phyloP scores from a whole-genome alignment of 2,888 invertebrate genomes.

The Lasioglossum marginatum region DNA sequence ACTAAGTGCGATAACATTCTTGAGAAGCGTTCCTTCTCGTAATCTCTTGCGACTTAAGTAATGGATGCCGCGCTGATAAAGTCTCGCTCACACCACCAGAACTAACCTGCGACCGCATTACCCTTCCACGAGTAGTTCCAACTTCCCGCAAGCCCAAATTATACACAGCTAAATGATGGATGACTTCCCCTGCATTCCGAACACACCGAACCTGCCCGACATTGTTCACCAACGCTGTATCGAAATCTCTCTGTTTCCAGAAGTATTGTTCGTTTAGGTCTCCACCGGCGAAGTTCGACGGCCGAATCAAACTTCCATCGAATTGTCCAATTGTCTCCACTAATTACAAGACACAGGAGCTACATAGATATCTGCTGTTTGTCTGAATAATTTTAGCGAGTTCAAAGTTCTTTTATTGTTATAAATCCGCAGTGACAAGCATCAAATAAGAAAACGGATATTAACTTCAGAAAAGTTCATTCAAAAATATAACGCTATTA shows the following conservation, averaged over 20 bases:
- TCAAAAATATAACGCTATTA: neutral
- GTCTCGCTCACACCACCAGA: slow-evolving; percentile 62
- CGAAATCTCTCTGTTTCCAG: slow-evolving; percentile 33
- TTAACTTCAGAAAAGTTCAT: neutral
- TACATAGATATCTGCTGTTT: too few relatives aligned
- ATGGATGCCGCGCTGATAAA: slow-evolving; percentile 79
- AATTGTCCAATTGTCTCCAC: neutral
- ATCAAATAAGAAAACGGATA: neutral
- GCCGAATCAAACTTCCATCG: neutral
- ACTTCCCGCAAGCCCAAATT: slow-evolving; percentile 70
- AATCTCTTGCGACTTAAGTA: slow-evolving; percentile 78
- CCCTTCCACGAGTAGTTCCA: slow-evolving; percentile 67
- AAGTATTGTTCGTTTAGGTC: slow-evolving; percentile 20
- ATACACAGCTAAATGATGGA: slow-evolving; percentile 79
- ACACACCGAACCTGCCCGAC: slow-evolving; percentile 31
- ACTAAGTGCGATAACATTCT: slow-evolving; percentile 68
- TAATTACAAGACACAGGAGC: too few relatives aligned
- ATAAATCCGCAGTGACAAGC: neutral
- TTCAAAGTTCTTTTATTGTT: too few relatives aligned
- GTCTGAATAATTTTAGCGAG: too few relatives aligned
- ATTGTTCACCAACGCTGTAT: slow-evolving; percentile 20
- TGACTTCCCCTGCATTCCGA: slow-evolving; percentile 62
- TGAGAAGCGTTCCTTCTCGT: slow-evolving; percentile 69
- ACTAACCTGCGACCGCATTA: slow-evolving; percentile 61
- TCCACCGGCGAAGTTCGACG: slow-evolving; percentile 9